Conservation (phyloP, 2,888 invertebrate genomes). For the Campoplex nolae region DNA sequence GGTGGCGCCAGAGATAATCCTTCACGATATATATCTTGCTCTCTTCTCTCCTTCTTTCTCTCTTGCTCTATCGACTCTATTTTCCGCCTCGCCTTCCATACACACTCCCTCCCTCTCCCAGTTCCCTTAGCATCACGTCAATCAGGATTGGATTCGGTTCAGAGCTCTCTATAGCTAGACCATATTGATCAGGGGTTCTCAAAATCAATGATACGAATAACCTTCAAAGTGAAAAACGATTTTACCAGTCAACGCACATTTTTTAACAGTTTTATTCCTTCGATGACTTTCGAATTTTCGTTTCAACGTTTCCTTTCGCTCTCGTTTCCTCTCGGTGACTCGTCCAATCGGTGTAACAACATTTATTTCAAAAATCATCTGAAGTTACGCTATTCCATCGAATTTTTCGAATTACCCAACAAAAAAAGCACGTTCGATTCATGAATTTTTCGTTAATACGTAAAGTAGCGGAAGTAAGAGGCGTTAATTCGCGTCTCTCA, state of each 20-base stretch:
- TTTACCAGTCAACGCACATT: not conserved
- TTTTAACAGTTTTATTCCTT: not conserved
- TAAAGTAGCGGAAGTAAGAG: not conserved
- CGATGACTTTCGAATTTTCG: not conserved
- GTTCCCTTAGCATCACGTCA: slow-evolving; percentile 77
- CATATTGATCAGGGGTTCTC: slow-evolving; percentile 80
- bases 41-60: slow-evolving; percentile 78
- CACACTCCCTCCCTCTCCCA: slow-evolving; percentile 52
- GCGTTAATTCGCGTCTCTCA: not conserved
- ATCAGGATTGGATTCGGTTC: slow-evolving; percentile 84
- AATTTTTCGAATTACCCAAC: too few relatives aligned
- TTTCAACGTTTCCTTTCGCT: not conserved
- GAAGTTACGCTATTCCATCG: not conserved
- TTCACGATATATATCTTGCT: slow-evolving; percentile 80
- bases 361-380: not conserved
- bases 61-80: slow-evolving; percentile 81
- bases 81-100: slow-evolving; percentile 72
- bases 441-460: not conserved
- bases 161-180: slow-evolving; percentile 80
- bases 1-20: slow-evolving; percentile 84
- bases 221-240: not conserved
- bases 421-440: too few relatives aligned
- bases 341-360: not conserved
- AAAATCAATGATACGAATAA: slow-evolving; percentile 64
- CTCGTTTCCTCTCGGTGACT: not conserved